A percentile compares a stretch with the other conserved stretches of the same genome.
Conservation (phyloP, 2,113 vertebrate genomes). For the Mesembrinibis cayennensis region DNA sequence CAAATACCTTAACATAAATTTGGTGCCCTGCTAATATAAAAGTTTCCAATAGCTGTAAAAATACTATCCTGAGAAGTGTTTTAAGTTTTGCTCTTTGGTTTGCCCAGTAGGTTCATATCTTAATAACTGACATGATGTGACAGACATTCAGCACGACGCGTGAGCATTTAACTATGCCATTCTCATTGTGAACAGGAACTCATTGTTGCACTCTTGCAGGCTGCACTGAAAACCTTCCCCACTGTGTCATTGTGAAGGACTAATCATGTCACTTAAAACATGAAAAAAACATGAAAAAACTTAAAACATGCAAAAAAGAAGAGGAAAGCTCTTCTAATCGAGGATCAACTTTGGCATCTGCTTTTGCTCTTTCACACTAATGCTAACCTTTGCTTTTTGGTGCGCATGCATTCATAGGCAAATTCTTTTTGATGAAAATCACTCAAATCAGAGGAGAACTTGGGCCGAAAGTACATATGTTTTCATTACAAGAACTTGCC, state of each 20-base stretch:
- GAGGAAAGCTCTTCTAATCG: conserved; percentile 17
- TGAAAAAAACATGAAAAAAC: too few species aligned
- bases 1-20: neutral
- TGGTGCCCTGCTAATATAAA: neutral
- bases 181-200: neutral
- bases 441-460: neutral
- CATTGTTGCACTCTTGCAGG: neutral
- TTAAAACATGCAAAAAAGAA: too few species aligned
- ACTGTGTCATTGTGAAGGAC: neutral
- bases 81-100: neutral
- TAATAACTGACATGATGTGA: neutral
- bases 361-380: neutral
- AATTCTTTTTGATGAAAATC: conserved; percentile 2
- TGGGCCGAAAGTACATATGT: neutral
- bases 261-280: conserved; percentile 5
- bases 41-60: neutral
- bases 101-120: neutral
- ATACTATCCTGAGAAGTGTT: neutral
- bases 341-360: conserved; percentile 6
- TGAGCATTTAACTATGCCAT: neutral
- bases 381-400: neutral
- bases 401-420: neutral
- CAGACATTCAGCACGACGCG: fast-evolving
- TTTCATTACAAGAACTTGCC: neutral
- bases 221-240: neutral